Evolutionary conservation across 2,888 invertebrate genomes (phyloP).

Genomic region (Phengaris alcon): DNA sequence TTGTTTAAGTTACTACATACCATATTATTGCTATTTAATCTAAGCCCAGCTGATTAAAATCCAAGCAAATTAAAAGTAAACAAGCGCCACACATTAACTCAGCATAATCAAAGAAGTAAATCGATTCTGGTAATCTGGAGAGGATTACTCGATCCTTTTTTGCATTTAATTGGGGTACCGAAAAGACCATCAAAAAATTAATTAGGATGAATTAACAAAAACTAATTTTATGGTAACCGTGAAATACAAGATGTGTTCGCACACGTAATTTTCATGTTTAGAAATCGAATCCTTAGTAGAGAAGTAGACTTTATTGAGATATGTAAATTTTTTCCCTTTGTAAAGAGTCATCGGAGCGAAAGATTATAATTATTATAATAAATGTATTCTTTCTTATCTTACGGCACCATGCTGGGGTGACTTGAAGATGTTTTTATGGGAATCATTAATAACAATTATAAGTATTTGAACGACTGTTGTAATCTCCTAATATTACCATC

Average conservation of each 20-base stretch:
- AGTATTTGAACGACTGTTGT: no score
- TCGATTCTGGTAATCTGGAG: slow-evolving; percentile 26
- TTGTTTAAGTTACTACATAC: no score
- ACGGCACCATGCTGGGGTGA: slow-evolving; percentile 26
- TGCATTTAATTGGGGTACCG: slow-evolving; percentile 36
- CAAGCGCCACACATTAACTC: background rate
- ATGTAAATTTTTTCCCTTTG: slow-evolving; percentile 72
- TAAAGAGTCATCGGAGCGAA: slow-evolving; percentile 67
- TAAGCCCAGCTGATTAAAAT: background rate
- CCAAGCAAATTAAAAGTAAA: background rate
- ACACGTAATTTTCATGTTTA: slow-evolving; percentile 56
- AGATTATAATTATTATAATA: slow-evolving; percentile 73
- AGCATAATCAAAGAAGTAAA: slow-evolving; percentile 15
- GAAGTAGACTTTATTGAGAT: slow-evolving; percentile 64
- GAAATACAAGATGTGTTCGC: slow-evolving; percentile 50
- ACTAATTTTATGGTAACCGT: slow-evolving; percentile 40
- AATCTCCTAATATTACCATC: no score
- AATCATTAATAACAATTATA: slow-evolving; percentile 7
- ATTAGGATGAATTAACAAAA: slow-evolving; percentile 65
- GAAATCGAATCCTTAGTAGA: slow-evolving; percentile 72
- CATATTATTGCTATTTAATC: background rate
- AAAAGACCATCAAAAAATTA: slow-evolving; percentile 59
- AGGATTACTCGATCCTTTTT: slow-evolving; percentile 50
- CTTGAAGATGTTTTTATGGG: slow-evolving; percentile 14
- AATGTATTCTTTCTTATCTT: slow-evolving; percentile 45